Evolutionary conservation across 2,888 invertebrate genomes (phyloP), one percentile per base, ranked within the genome.

Genomic region (Drosophila kanekoi): DNA sequence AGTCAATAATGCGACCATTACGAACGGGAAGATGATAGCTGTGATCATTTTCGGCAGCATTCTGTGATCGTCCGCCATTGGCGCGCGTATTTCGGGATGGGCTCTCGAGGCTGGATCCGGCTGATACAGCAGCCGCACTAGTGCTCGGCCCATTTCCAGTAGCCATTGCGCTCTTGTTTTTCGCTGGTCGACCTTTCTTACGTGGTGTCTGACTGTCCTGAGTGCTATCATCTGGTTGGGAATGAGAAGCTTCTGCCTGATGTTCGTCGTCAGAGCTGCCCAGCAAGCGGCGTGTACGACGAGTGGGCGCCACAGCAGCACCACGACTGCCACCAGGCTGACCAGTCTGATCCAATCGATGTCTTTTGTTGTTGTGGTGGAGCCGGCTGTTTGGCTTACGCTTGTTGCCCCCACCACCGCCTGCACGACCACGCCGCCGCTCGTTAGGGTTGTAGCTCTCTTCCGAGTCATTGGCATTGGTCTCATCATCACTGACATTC

Each of bases 391-490:
- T 77, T 1, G 52, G 28, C n/a, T 71, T 68, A 1, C 88, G 83
- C 32, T 82, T 86, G 0, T 35, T 70, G 14, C 61, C 28, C 28
- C 28, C 64, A 38, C 45, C 70, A 48, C 52, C 68, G 51, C 65
- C 44, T 18, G 70, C 53, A 65, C 69, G 76, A 53, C 62, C 74
- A 48, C 79, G 73, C 54, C 83, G 87, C 33, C 87, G 81, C 18
- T 89, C 90, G 49, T 92, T 92, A 9, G 94, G 94, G 59, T 93
- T 93, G 73, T 94, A 94, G 78, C 93, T 93, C 14, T 94, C 94
- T 70, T 94, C 94, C 0, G 94, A 94, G 79, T 94, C 94, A 67
- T 93, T 94, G 0, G 93, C 94, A 83, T 94, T 93, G 63, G 92
- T 92, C 6, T 92, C 92, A 37, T 81, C 89, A 57, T 91, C 92